Base-by-base conservation (phyloP, 2,797 vertebrate species). In the Myoxocephalus aenaeus region DNA sequence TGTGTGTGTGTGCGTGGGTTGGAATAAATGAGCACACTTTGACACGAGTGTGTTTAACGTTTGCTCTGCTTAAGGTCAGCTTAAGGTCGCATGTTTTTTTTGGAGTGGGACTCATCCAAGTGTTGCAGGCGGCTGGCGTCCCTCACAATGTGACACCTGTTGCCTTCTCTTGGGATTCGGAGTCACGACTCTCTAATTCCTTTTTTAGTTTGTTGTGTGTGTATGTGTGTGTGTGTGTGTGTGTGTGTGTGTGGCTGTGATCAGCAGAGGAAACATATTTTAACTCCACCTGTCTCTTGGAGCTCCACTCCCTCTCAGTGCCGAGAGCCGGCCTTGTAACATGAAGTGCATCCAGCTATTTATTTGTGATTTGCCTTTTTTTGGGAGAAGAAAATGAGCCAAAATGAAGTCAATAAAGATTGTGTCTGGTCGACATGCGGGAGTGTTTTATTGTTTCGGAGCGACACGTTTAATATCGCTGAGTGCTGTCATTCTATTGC, bases 321-420 rank as follows among this genome's bases (percentile, higher is more conserved):
- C 66, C 5, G 12, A 72, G 22, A 84, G 74, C n/a, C 64, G 70
- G 80, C 75, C 64, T 73, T 94, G 79, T 88, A 90, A 93, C 90
- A 85, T 84, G 3, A 90, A 80, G 70, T 81, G 87, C 80, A 94
- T 82, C 90, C 84, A 72, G 87, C 20, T 96, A 94, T 96, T 96
- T 96, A 94, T 96, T 95, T 95, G 92, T 94, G 94, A 95, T 84
- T 94, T 93, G 83, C 76, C 74, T 87, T 72, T 72, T 83, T 66
- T 32, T 32, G 32, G 54, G 14, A 15, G 15, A 17, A 7, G 70
- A 80, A 77, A 76, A 63, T 65, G 5, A 25, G 74, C 85, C 42
- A 46, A 53, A 73, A 80, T 85, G 7, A 88, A 72, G 61, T 75
- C 69, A 94, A 92, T 92, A 91, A 94, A 94, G 57, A 80, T 83